Base-by-base conservation (phyloP, 2,797 vertebrate genomes). In the Hyperoplus immaculatus region DNA sequence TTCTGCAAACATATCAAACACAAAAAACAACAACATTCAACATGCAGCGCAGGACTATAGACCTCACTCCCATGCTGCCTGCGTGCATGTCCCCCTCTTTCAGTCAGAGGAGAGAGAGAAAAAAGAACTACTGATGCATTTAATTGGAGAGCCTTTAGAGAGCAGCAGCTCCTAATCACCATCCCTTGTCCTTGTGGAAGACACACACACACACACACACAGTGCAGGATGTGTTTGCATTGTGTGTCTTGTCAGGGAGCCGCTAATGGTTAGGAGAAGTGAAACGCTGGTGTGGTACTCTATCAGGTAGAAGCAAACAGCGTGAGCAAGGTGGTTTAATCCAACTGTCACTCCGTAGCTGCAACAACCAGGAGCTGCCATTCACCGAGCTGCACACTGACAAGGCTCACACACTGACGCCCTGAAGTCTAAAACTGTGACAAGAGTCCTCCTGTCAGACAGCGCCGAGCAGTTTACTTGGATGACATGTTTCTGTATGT, bases 141-240 rank as follows among this genome's bases (percentile, higher is more conserved):
- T 83, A 81, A 85, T 90, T 86, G 82, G 70, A 78, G 36, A 38
- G 61, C 75, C 84, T 80, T 89, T 45, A 69, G 77, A 80, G 69
- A 78, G 72, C 53, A 29, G 57, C 58, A 11, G 49, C 76, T 68
- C 72, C 79, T 87, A 21, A 84, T 87, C 72, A 1, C 8, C 60
- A 9, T 49, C 47, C 21, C 62, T 47, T 68, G 82, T 83, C 69
- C 81, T 81, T 64, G 36, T 41, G 6, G 65, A 78, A 72, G 79
- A 55, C 0, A 12, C 55, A 21, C 21, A 21, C 21, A 21, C 21
- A 21, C 21, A 21, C 21, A 21, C 21, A 53, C 16, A 29, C 13
- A 46, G 57, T 78, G 75, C 75, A 78, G 85, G 54, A 81, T 61
- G 77, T 16, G 69, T 69, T 50, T 65, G 64, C 68, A 49, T 68